These are phyloP conservation scores for Cydia amplana DNA, from an alignment of 1,140 invertebrate genomes.

Conservation along the genomic window DNA sequence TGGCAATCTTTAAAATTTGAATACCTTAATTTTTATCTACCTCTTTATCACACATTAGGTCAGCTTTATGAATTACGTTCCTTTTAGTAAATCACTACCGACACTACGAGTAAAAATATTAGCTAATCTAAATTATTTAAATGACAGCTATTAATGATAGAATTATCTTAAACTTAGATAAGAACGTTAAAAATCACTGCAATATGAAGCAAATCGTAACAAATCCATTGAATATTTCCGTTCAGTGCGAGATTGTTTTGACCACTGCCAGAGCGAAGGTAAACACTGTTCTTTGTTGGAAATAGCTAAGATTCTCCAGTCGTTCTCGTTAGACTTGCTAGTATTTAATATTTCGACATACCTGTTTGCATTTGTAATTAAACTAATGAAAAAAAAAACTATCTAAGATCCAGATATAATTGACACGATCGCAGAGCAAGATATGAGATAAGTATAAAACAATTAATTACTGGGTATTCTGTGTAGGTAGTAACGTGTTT, in stretches of 20 bases:
- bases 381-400: not conserved
- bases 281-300: slow-evolving; percentile 10
- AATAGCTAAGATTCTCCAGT: slow-evolving; percentile 7
- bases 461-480: not conserved
- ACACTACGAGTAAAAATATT: not conserved
- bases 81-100: not conserved
- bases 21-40: not conserved
- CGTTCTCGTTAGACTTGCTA: not conserved
- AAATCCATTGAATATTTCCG: not conserved
- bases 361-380: not conserved
- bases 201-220: not conserved
- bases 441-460: not conserved
- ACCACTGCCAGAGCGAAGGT: not conserved
- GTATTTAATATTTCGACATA: not conserved
- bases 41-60: not conserved
- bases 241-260: not conserved
- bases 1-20: not conserved
- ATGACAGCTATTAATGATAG: not conserved
- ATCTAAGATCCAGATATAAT: not conserved
- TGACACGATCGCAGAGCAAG: not conserved
- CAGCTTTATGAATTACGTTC: not conserved
- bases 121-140: not conserved
- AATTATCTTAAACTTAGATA: not conserved
- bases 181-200: not conserved
- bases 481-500: too few species aligned